Conservation (phyloP, 2,888 invertebrate species). For the Zonitis immaculata region DNA sequence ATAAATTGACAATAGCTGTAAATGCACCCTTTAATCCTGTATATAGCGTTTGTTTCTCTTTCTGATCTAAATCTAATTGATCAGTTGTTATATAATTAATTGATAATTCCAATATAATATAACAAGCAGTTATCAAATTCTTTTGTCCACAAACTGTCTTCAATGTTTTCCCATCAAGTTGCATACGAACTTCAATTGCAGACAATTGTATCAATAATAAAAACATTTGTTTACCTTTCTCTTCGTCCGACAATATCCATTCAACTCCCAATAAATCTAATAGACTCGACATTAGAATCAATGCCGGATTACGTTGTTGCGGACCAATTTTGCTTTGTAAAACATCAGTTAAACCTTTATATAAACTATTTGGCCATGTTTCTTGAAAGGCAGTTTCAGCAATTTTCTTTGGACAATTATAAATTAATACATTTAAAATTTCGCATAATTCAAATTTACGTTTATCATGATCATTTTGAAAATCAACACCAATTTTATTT, state of each 20-base stretch:
- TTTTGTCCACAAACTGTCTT: slow-evolving; percentile 73
- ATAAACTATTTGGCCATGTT: slow-evolving; percentile 76
- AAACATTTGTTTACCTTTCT: slow-evolving; percentile 76
- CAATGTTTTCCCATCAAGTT: slow-evolving; percentile 79
- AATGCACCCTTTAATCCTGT: slow-evolving; percentile 87
- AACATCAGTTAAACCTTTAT: slow-evolving; percentile 78
- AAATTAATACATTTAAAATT: slow-evolving; percentile 69
- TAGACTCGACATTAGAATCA: slow-evolving; percentile 76
- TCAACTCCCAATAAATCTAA: slow-evolving; percentile 78
- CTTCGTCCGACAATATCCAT: slow-evolving; percentile 77
- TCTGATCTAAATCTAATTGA: slow-evolving; percentile 78
- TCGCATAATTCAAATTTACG: slow-evolving; percentile 84
- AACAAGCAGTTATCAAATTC: slow-evolving; percentile 77
- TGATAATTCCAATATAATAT: slow-evolving; percentile 73
- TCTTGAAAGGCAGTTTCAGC: slow-evolving; percentile 63
- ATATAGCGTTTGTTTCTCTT: slow-evolving; percentile 86
- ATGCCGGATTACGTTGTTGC: slow-evolving; percentile 82
- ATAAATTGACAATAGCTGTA: slow-evolving; percentile 70
- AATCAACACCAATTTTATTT: slow-evolving; percentile 79
- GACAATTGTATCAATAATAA: slow-evolving; percentile 77
- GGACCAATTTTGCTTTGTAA: slow-evolving; percentile 82
- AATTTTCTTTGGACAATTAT: slow-evolving; percentile 65
- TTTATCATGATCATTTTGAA: slow-evolving; percentile 83
- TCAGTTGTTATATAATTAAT: slow-evolving; percentile 76
- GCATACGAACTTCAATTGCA: slow-evolving; percentile 92